Evolutionary conservation across 2,113 vertebrate genomes (phyloP), one percentile per base, ranked within the genome.

Genomic region (Meleagris gallopavo): DNA sequence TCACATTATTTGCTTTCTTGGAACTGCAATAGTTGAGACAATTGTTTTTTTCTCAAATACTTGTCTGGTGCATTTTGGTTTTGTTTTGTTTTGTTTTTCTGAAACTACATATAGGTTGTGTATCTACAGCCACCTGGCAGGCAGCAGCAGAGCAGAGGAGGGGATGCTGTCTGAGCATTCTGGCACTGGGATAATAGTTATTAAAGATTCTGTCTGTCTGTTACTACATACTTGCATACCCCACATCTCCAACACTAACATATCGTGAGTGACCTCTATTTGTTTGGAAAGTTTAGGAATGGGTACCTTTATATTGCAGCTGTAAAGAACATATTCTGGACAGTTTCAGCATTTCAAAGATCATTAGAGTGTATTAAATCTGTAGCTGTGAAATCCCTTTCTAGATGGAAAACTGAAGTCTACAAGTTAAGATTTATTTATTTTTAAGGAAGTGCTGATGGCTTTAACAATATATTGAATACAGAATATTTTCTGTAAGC

Each of bases 391-490:
- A 74, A 95, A 58, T 74, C n/a, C 24, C 70, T 32, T 83, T 66
- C 19, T 54, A 88, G 34, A 62, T 16, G 40, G 61, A 83, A 83
- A 88, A n/a, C 29, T 9, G 14, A 74, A 29, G 50, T 72, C 72
- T 77, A 41, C 55, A 57, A 13, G 67, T 32, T 46, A 43, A 90
- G 87, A 74, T 14, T 50, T 71, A 11, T 75, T 93, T 89, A 29
- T 70, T 94, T 88, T 81, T 75, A 88, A 88, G 80, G 83, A 86
- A 84, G 80, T 57, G 60, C 29, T 86, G 57, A 88, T 83, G 61
- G n/a, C 52, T 94, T 92, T 69, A 78, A 95, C 41, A 83, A 80
- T 50, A 83, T 60, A 50, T 57, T 75, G 61, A 83, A 93, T 84
- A 81, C 61, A 93, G 80, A 45, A 90, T 72, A 22, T 79, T 86